These are phyloP conservation scores for Vesta saturnalis DNA, from an alignment of 2,888 invertebrate species.

Conservation along the genomic window DNA sequence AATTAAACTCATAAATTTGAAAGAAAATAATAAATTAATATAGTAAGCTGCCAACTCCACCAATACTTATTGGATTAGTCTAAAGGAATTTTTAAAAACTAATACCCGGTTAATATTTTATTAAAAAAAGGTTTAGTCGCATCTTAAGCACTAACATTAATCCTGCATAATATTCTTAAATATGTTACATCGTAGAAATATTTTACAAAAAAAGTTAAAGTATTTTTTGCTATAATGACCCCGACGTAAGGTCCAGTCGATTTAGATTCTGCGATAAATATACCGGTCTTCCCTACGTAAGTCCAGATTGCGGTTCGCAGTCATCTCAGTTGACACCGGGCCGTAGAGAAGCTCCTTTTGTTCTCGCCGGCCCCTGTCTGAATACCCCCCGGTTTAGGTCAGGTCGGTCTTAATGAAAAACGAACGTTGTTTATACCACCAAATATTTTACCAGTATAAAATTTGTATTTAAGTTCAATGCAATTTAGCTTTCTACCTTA, in stretches of 20 bases:
- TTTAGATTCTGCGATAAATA: constrained; percentile 54
- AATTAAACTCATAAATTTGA: too few species aligned
- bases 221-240: constrained; percentile 37
- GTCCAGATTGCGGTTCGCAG: constrained; percentile 43
- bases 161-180: neutral
- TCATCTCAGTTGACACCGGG: constrained; percentile 55
- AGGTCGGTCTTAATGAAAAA: constrained; percentile 35
- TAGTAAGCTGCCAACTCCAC: too few species aligned
- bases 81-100: neutral
- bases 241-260: constrained; percentile 45
- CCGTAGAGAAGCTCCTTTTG: constrained; percentile 52
- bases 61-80: too few species aligned
- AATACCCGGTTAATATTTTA: too few species aligned
- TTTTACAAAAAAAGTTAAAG: constrained; percentile 14
- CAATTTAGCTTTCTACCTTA: too few species aligned
- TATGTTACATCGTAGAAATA: constrained; percentile 3
- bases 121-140: neutral
- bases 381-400: constrained; percentile 43
- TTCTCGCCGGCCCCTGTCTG: constrained; percentile 52
- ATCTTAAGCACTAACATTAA: neutral
- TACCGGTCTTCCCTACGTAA: constrained; percentile 51
- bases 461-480: neutral
- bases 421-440: constrained; percentile 17
- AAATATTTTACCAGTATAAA: too few species aligned
- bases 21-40: too few species aligned